Percentiles rank a stretch among this genome's conserved stretches.
phyloP scores from a whole-genome alignment of 1,140 invertebrate genomes.

The Stenopsyche tienmushanensis region DNA sequence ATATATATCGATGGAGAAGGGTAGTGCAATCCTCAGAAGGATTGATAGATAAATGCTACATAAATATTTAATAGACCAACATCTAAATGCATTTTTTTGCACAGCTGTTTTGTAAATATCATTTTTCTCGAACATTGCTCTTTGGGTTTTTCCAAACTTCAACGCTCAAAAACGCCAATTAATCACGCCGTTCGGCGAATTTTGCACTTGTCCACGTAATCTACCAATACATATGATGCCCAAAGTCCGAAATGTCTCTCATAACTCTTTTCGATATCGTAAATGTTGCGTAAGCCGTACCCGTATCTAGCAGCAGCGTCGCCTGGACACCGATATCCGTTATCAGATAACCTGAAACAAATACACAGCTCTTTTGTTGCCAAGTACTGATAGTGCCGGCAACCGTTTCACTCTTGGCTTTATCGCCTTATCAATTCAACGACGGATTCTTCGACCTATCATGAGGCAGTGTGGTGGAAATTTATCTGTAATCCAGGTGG shows the following conservation, averaged over 20 bases:
- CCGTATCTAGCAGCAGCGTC: neutral
- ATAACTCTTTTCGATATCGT: neutral
- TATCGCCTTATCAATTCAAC: neutral
- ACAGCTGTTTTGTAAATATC: too few relatives aligned
- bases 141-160: too few relatives aligned
- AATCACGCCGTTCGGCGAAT: too few relatives aligned
- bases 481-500: conserved; percentile 22
- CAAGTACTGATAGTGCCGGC: neutral
- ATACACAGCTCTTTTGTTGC: neutral
- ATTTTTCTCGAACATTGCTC: too few relatives aligned
- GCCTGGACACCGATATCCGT: neutral
- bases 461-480: neutral
- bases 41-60: too few relatives aligned
- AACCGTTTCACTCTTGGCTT: neutral
- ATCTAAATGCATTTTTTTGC: too few relatives aligned
- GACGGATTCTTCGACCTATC: conserved; percentile 4
- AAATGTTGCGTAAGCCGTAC: neutral
- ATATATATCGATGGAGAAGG: too few relatives aligned
- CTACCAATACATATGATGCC: neutral
- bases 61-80: too few relatives aligned
- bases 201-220: too few relatives aligned
- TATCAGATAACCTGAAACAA: neutral
- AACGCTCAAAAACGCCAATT: too few relatives aligned
- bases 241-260: neutral
- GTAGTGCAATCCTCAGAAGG: too few relatives aligned